Base-by-base conservation (phyloP, 2,888 invertebrate species). In the Griposia aprilina region DNA sequence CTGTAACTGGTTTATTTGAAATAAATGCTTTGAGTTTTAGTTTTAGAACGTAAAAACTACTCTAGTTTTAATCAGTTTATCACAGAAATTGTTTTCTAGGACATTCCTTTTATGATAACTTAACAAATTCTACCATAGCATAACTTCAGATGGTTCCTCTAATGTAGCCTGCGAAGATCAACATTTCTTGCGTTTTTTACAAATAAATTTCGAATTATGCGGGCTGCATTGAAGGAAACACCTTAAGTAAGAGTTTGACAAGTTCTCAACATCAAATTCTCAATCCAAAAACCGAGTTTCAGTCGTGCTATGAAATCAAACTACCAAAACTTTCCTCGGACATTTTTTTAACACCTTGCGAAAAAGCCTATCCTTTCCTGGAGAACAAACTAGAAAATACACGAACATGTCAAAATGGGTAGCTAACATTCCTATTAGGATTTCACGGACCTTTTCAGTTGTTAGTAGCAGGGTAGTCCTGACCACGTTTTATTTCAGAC, bases 401-500 rank as follows among this genome's bases (percentile, higher is more conserved):
- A 81, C n/a, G 68, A 50, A 71, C 81, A 85, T 36, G 62, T 60
- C 81, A 74, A 62, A 68, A 81, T 74, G 57, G 63, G 52, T 74
- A 57, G 36, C 60, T 74, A 84, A 77, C 79, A 79, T 78, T 79
- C 57, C 74, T 71, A 67, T 75, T 70, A 79, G 74, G 74, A 78
- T 86, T 83, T 83, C 67, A 70, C 68, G 67, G 70, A 67, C 74
- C 52, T 81, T 86, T 88, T 75, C 62, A 62, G 74, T 68, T 76
- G 66, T 74, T 52, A 65, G 77, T 45, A 59, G 77, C 72, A 62
- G 17, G 55, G 65, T 62, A 72, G 84, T 48, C 52, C 72, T 80
- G 71, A 83, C 88, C 88, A 87, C 90, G 87, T 92, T 92, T 92
- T 91, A 91, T 92, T 90, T 90, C 87, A 84, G 88, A 91, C 92